phyloP scores from a whole-genome alignment of 2,797 vertebrate genomes.

The Crocidura indochinensis region DNA sequence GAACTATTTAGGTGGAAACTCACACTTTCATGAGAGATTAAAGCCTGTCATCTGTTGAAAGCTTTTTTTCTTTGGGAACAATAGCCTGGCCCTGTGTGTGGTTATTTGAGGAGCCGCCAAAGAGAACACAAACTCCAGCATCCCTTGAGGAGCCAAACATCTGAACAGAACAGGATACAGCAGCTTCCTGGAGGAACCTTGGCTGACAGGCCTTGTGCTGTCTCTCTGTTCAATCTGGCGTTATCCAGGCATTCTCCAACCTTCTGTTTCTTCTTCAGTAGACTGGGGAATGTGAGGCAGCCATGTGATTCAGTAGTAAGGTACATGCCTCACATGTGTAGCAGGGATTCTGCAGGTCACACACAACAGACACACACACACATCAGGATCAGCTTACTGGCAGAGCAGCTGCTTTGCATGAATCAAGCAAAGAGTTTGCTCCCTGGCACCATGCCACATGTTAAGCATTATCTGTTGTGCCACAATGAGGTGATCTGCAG shows the following conservation, averaged over 20 bases:
- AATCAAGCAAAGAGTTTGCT: no score
- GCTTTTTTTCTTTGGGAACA: neutral
- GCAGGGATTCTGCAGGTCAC: no score
- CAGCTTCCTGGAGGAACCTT: neutral
- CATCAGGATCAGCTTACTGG: no score
- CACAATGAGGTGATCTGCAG: no score
- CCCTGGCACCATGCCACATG: no score
- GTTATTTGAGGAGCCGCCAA: neutral
- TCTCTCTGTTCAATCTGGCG: neutral
- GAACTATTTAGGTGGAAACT: neutral
- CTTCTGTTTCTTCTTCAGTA: slow-evolving; percentile 18
- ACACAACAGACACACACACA: no score
- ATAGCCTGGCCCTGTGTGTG: neutral
- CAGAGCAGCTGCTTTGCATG: no score
- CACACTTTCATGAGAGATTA: neutral
- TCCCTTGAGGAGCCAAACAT: neutral
- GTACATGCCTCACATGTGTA: no score
- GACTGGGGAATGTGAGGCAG: neutral
- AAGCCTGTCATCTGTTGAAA: neutral
- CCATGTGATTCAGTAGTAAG: no score
- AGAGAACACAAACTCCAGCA: neutral
- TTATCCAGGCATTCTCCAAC: neutral
- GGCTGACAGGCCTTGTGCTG: neutral
- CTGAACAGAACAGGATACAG: neutral
- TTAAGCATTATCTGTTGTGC: no score